Evolutionary conservation across 2,797 vertebrate species (phyloP).

Genomic region (Phyllotis vaccarum): DNA sequence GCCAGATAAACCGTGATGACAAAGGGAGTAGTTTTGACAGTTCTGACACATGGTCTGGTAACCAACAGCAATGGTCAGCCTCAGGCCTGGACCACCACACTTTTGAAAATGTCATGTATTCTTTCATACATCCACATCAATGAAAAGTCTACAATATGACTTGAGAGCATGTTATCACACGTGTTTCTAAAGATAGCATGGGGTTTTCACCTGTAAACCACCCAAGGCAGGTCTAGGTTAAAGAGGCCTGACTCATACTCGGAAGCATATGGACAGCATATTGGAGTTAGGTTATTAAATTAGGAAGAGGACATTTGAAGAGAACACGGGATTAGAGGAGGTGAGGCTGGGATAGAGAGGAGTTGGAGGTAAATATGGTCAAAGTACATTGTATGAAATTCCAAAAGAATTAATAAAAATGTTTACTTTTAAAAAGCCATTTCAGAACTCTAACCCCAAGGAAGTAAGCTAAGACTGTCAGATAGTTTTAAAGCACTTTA

Average conservation of each 20-base stretch:
- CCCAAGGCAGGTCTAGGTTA: not conserved
- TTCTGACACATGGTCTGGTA: not conserved
- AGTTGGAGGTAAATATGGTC: not conserved
- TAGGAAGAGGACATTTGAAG: not conserved
- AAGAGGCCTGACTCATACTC: not conserved
- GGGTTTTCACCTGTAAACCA: not conserved
- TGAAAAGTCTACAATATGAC: not conserved
- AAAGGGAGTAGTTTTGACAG: not conserved
- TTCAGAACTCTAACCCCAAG: not conserved
- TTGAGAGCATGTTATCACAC: not conserved
- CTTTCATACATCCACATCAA: not conserved
- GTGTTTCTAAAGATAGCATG: too few relatives aligned
- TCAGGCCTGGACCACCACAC: not conserved
- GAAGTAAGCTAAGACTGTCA: not conserved
- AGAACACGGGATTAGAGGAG: not conserved
- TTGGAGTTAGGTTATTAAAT: not conserved
- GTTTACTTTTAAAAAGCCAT: not conserved
- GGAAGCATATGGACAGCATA: not conserved
- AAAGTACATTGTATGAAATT: not conserved
- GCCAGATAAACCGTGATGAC: not conserved
- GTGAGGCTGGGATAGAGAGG: not conserved
- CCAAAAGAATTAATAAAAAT: not conserved
- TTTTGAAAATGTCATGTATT: not conserved
- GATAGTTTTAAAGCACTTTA: not conserved
- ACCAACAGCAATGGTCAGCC: not conserved